Conservation (phyloP, 2,888 invertebrate genomes). For the Hydropsyche betteni region DNA sequence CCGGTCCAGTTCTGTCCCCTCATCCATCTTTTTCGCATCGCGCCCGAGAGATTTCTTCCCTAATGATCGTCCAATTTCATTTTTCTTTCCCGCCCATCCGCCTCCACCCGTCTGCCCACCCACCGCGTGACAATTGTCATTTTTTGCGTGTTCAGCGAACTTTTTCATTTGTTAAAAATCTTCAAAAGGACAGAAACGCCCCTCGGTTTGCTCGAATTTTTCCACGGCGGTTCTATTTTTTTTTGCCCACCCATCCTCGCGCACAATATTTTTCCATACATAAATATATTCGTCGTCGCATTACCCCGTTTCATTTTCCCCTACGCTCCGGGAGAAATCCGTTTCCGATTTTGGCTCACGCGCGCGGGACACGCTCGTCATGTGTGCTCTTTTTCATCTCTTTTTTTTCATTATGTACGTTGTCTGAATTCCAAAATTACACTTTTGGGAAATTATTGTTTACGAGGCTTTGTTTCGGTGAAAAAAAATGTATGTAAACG, state of each 20-base stretch:
- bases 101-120: neutral
- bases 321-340: constrained; percentile 30
- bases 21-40: constrained; percentile 29
- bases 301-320: constrained; percentile 33
- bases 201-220: constrained; percentile 37
- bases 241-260: neutral
- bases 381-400: constrained; percentile 26
- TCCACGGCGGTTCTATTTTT: constrained; percentile 7
- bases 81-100: constrained; percentile 8
- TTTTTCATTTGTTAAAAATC: constrained; percentile 44
- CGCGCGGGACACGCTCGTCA: constrained; percentile 36
- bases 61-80: constrained; percentile 37
- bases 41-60: constrained; percentile 26
- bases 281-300: constrained; percentile 30
- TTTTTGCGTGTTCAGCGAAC: constrained; percentile 40
- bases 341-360: constrained; percentile 35
- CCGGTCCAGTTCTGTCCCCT: neutral
- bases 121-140: constrained; percentile 38
- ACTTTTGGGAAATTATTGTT: constrained; percentile 36
- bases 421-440: constrained; percentile 35
- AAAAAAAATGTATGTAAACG: constrained; percentile 15
- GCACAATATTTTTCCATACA: constrained; percentile 15
- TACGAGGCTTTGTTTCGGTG: constrained; percentile 17
- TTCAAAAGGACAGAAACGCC: constrained; percentile 41
- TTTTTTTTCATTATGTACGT: constrained; percentile 34